These are phyloP conservation scores for Gymnodraco acuticeps DNA, from an alignment of 2,797 vertebrate species.

Conservation along the genomic window DNA sequence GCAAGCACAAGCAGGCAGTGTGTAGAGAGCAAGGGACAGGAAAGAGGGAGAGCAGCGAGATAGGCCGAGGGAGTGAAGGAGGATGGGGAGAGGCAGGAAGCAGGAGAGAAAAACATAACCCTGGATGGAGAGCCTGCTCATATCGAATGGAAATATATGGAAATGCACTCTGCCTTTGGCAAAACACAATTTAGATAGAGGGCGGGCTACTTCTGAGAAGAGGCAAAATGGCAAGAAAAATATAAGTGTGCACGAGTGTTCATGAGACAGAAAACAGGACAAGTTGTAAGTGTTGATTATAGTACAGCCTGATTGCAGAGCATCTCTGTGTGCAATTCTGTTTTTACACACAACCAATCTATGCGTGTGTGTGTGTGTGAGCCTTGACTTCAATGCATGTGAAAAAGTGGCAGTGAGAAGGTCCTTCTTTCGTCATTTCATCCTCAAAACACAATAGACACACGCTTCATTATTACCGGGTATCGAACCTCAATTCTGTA, in stretches of 20 bases:
- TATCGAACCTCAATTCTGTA: not conserved
- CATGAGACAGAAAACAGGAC: slow-evolving; percentile 54
- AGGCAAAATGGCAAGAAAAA: slow-evolving; percentile 74
- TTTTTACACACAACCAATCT: slow-evolving; percentile 23
- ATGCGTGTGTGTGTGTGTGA: slow-evolving; percentile 3
- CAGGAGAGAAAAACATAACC: slow-evolving; percentile 78
- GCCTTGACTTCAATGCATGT: slow-evolving; percentile 37
- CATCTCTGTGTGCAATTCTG: slow-evolving; percentile 45
- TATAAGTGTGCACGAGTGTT: slow-evolving; percentile 54
- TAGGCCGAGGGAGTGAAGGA: slow-evolving; percentile 63
- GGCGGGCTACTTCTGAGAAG: slow-evolving; percentile 77
- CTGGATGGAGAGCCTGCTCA: slow-evolving; percentile 83
- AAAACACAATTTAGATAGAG: slow-evolving; percentile 80
- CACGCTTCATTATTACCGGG: slow-evolving; percentile 16
- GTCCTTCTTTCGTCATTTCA: slow-evolving; percentile 43
- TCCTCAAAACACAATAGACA: slow-evolving; percentile 42
- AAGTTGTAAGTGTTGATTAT: slow-evolving; percentile 63
- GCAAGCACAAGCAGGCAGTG: slow-evolving; percentile 69
- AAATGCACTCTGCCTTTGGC: slow-evolving; percentile 84
- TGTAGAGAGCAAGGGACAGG: slow-evolving; percentile 62
- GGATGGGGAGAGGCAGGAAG: slow-evolving; percentile 71
- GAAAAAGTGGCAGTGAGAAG: slow-evolving; percentile 25
- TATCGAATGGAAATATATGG: slow-evolving; percentile 85
- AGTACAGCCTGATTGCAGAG: slow-evolving; percentile 52
- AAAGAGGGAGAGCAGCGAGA: slow-evolving; percentile 58